Evolutionary conservation across 2,113 vertebrate genomes (phyloP).

Genomic region (Lepisosteus osseus): DNA sequence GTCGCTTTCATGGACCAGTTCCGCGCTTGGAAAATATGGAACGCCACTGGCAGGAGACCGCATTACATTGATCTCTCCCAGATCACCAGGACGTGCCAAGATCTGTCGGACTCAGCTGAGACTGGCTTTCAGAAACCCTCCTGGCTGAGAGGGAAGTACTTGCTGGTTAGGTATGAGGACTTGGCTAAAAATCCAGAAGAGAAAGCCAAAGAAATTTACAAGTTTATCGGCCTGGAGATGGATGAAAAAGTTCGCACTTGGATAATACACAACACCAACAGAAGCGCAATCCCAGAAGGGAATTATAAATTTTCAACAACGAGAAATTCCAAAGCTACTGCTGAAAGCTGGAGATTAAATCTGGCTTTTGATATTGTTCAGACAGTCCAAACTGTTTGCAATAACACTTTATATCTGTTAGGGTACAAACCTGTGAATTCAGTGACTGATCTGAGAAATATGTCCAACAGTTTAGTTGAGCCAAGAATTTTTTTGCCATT

Average conservation of each 20-base stretch:
- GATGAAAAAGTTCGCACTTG: constrained; percentile 57
- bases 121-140: constrained; percentile 53
- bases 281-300: constrained; percentile 42
- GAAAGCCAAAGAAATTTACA: constrained; percentile 65
- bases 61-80: constrained; percentile 62
- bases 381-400: constrained; percentile 65
- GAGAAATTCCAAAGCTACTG: constrained; percentile 64
- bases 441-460: constrained; percentile 57
- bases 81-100: constrained; percentile 65
- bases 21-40: constrained; percentile 74
- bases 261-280: constrained; percentile 69
- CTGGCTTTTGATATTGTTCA: constrained; percentile 65
- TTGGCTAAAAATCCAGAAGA: constrained; percentile 60
- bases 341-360: constrained; percentile 68
- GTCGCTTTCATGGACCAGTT: constrained; percentile 63
- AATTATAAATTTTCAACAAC: constrained; percentile 66
- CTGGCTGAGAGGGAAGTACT: constrained; percentile 69
- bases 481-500: constrained; percentile 46
- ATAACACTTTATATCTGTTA: constrained; percentile 60
- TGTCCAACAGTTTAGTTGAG: constrained; percentile 62
- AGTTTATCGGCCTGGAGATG: constrained; percentile 64
- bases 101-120: constrained; percentile 61
- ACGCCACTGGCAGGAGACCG: constrained; percentile 63
- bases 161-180: constrained; percentile 74
- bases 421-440: constrained; percentile 67